Conservation (phyloP, 2,888 invertebrate species). For the Caprella mutica region DNA sequence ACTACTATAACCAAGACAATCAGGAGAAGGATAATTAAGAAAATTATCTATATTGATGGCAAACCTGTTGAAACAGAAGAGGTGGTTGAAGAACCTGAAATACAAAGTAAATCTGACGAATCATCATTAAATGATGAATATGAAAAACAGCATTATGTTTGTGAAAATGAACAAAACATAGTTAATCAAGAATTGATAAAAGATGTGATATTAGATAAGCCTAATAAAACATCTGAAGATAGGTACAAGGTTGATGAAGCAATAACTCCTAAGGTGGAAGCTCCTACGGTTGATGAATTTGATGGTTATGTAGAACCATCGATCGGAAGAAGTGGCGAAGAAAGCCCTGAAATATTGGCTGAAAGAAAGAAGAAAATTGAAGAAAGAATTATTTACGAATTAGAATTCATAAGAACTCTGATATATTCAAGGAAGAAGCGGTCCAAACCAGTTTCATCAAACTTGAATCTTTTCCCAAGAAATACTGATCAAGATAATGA, state of each 20-base stretch:
- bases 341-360: background rate
- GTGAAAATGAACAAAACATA: too few species aligned
- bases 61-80: constrained; percentile 18
- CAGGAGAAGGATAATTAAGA: constrained; percentile 3
- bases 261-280: background rate
- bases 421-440: too few species aligned
- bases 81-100: constrained; percentile 9
- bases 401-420: constrained; percentile 17
- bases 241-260: background rate
- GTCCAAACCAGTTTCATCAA: too few species aligned
- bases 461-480: too few species aligned
- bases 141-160: too few species aligned
- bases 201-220: too few species aligned
- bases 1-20: too few species aligned
- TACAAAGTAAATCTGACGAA: background rate
- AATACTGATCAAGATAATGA: constrained; percentile 46
- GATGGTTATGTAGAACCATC: background rate
- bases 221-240: background rate
- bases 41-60: constrained; percentile 10
- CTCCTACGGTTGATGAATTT: background rate
- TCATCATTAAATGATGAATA: too few species aligned
- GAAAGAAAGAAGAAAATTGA: background rate
- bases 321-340: background rate
- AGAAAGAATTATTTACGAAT: constrained; percentile 17
- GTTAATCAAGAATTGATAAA: too few species aligned